phyloP scores from a whole-genome alignment of 2,113 vertebrate genomes.

The Ctenodactylus gundi region DNA sequence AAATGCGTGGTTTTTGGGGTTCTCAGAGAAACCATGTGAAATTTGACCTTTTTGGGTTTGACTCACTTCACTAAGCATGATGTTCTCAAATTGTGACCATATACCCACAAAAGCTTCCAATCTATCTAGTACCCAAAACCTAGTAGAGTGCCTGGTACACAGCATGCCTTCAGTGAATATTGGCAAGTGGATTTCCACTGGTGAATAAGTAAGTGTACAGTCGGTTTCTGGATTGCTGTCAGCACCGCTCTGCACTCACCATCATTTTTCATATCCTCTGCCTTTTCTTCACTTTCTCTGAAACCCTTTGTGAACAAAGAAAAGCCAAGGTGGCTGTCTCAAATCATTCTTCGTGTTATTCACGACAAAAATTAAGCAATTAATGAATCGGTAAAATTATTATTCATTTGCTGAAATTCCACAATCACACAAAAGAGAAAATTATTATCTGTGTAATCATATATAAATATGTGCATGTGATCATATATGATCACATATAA shows the following conservation, averaged over 20 bases:
- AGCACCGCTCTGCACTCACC: not conserved
- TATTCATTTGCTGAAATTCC: not conserved
- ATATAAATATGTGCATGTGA: too few species aligned
- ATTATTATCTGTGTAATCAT: not conserved
- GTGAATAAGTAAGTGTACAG: not conserved
- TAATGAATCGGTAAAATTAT: not conserved
- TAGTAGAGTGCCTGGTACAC: not conserved
- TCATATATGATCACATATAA: not conserved
- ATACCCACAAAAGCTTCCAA: too few species aligned
- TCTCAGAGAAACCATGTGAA: too few species aligned
- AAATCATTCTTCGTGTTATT: not conserved
- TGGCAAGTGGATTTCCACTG: not conserved
- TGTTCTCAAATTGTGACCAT: too few species aligned
- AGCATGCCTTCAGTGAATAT: not conserved
- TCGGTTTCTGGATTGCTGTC: not conserved
- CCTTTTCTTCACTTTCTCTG: not conserved
- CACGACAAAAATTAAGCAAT: not conserved
- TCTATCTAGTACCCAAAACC: not conserved
- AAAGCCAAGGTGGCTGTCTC: not conserved
- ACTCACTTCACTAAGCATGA: too few species aligned
- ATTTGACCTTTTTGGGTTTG: too few species aligned
- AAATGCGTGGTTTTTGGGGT: too few species aligned
- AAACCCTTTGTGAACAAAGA: not conserved
- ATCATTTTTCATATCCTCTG: not conserved
- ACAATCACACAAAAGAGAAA: not conserved